Percentiles rank a stretch among this genome's conserved stretches.
phyloP scores from a whole-genome alignment of 2,113 vertebrate genomes.

The Bubo blakistoni region DNA sequence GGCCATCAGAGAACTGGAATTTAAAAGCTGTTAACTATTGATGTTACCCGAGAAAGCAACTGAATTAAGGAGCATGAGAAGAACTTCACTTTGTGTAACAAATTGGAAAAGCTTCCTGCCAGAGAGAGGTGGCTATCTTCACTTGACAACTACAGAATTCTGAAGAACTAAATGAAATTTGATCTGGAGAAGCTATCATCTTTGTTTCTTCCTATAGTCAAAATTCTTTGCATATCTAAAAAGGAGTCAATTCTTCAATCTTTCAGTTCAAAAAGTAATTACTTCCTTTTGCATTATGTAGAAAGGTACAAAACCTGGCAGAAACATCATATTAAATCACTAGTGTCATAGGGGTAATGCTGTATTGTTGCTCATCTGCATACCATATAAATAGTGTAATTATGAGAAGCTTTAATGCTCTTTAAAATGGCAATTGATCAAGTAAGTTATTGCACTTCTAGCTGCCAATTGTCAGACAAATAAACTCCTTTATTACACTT shows the following conservation, averaged over 20 bases:
- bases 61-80: background rate
- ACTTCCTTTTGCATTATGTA: slow-evolving; percentile 63
- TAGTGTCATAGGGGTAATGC: background rate
- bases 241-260: background rate
- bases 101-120: background rate
- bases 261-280: slow-evolving; percentile 58
- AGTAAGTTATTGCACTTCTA: slow-evolving; percentile 27
- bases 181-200: background rate
- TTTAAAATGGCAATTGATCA: slow-evolving; percentile 66
- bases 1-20: background rate
- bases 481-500: slow-evolving; percentile 61
- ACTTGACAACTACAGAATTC: background rate
- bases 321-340: slow-evolving; percentile 48
- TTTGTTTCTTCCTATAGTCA: background rate
- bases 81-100: background rate
- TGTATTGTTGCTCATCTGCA: slow-evolving; percentile 48
- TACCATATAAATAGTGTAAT: slow-evolving; percentile 57
- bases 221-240: slow-evolving; percentile 10
- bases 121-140: background rate
- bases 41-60: background rate
- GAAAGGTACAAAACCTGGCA: slow-evolving; percentile 50
- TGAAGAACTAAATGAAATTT: background rate
- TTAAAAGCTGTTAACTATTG: background rate
- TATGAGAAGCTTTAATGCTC: slow-evolving; percentile 45
- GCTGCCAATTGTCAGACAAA: slow-evolving; percentile 60